A percentile compares a stretch with the other conserved stretches of the same genome.
Evolutionary conservation across 2,113 vertebrate genomes (phyloP).

Genomic region (Ahaetulla prasina): DNA sequence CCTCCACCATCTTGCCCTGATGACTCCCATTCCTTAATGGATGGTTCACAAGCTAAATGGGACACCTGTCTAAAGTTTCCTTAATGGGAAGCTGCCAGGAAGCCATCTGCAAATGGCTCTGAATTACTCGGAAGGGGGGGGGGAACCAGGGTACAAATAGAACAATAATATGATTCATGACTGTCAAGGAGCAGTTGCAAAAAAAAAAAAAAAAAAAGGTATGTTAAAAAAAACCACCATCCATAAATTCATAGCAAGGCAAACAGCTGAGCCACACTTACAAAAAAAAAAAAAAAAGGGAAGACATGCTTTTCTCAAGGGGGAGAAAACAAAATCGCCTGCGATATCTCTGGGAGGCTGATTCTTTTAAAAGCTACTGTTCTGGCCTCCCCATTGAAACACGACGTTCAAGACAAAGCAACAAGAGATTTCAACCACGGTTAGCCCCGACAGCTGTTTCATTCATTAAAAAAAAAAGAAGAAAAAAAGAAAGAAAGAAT

Average conservation of each 20-base stretch:
- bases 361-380: slow-evolving; percentile 24
- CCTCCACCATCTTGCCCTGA: background rate
- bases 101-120: background rate
- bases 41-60: background rate
- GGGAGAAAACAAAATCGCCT: background rate
- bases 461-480: slow-evolving; percentile 33
- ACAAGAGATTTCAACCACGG: slow-evolving; percentile 26
- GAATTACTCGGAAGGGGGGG: background rate
- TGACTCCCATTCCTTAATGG: background rate
- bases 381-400: slow-evolving; percentile 12
- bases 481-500: slow-evolving; percentile 28
- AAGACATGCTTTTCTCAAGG: background rate
- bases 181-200: background rate
- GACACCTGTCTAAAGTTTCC: background rate
- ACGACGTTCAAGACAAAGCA: slow-evolving; percentile 37
- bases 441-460: slow-evolving; percentile 31
- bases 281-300: background rate
- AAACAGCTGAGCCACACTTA: background rate
- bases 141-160: background rate
- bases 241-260: background rate
- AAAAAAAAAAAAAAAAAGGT: background rate
- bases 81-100: background rate
- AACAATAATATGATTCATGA: background rate
- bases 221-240: background rate
- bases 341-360: slow-evolving; percentile 18